Conservation (phyloP, 2,888 invertebrate genomes). For the Trissoscelio sp. region DNA sequence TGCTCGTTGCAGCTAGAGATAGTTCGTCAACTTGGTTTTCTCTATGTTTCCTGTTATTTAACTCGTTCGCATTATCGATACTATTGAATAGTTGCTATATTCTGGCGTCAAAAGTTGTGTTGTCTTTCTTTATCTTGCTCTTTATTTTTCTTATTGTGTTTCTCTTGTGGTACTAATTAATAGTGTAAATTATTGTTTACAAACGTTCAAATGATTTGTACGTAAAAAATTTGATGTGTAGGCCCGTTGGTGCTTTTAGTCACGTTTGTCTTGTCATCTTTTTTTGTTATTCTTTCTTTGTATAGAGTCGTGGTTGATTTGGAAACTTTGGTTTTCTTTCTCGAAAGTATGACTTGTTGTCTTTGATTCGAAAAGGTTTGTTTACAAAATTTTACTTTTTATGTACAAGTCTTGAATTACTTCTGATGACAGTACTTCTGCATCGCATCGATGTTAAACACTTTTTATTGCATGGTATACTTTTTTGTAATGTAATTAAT, state of each 20-base stretch:
- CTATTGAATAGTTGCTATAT: slow-evolving; percentile 65
- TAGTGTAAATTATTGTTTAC: slow-evolving; percentile 40
- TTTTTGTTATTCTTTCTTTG: no score
- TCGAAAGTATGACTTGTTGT: slow-evolving; percentile 42
- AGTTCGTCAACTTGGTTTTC: slow-evolving; percentile 65
- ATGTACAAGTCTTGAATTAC: slow-evolving; percentile 26
- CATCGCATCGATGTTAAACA: slow-evolving; percentile 36
- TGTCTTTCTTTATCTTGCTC: slow-evolving; percentile 57
- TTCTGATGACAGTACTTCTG: slow-evolving; percentile 33
- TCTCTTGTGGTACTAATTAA: slow-evolving; percentile 6
- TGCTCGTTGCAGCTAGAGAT: slow-evolving; percentile 66
- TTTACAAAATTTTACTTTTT: slow-evolving; percentile 33
- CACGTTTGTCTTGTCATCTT: slow-evolving; percentile 8
- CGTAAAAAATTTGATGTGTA: slow-evolving; percentile 30
- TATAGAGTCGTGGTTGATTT: slow-evolving; percentile 9
- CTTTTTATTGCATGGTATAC: slow-evolving; percentile 5
- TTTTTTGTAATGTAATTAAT: not conserved
- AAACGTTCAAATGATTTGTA: slow-evolving; percentile 38
- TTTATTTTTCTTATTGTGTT: no score
- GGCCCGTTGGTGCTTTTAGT: slow-evolving; percentile 48
- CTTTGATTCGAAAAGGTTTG: slow-evolving; percentile 16
- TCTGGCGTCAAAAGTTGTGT: slow-evolving; percentile 58
- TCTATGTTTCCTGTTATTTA: slow-evolving; percentile 60
- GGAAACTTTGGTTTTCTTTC: slow-evolving; percentile 10
- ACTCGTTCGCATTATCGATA: slow-evolving; percentile 64